A percentile compares a stretch with the other conserved stretches of the same genome.
Evolutionary conservation across 35 echinoderm and acorn worm species (phyloP).

Genomic region (Apostichopus japonicus): DNA sequence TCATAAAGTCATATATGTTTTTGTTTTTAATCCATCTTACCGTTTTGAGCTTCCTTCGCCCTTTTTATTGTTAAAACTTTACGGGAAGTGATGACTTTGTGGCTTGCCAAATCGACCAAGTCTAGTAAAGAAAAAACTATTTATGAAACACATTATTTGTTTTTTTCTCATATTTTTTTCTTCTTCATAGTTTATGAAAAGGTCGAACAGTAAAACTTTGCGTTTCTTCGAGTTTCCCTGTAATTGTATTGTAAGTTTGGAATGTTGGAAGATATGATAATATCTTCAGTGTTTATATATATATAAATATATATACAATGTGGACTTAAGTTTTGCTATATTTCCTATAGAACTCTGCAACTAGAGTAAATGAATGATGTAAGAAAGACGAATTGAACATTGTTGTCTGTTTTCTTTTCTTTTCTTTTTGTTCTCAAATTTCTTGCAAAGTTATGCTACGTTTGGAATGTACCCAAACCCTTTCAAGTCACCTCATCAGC

Average conservation of each 20-base stretch:
- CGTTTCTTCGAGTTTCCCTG: constrained; percentile 7
- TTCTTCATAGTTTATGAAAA: background rate
- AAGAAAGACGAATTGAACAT: constrained; percentile 14
- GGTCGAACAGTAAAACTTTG: background rate
- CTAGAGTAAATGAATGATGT: constrained; percentile 46
- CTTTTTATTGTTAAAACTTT: no score
- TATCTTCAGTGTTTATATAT: constrained; percentile 52
- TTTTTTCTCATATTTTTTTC: background rate
- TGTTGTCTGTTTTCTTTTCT: background rate
- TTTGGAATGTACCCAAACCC: background rate
- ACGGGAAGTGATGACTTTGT: background rate
- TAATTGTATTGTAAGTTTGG: constrained; percentile 28
- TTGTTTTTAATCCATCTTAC: background rate
- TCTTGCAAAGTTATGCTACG: background rate
- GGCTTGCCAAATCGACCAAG: background rate
- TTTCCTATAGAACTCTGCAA: constrained; percentile 47
- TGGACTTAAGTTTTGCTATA: constrained; percentile 52
- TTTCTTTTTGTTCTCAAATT: background rate
- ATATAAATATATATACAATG: constrained; percentile 43
- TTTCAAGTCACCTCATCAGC: background rate
- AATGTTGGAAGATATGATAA: constrained; percentile 26
- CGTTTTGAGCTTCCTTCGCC: constrained; percentile 6
- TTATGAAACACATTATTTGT: background rate
- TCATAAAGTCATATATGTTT: background rate
- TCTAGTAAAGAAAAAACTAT: background rate